Evolutionary conservation across 2,888 invertebrate species (phyloP).

Genomic region (Tubiluchus corallicola): DNA sequence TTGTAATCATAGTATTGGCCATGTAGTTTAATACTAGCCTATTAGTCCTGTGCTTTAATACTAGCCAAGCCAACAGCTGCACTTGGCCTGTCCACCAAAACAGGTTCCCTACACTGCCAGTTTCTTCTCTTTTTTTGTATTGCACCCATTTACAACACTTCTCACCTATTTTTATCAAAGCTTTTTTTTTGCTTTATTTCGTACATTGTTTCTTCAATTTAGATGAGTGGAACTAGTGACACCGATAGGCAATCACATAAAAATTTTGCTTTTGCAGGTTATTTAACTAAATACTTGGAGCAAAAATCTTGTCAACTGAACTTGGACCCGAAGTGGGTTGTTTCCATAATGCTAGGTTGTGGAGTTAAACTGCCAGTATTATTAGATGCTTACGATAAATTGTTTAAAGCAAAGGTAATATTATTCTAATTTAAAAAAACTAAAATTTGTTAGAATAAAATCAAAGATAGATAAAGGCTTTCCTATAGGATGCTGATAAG

Average conservation of each 20-base stretch:
- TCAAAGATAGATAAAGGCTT: too few species aligned
- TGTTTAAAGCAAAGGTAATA: constrained; percentile 27
- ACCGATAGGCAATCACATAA: too few species aligned
- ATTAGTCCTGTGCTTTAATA: too few species aligned
- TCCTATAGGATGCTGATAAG: too few species aligned
- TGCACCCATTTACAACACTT: constrained; percentile 2
- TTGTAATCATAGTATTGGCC: too few species aligned
- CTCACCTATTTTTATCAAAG: not conserved
- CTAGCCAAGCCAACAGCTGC: too few species aligned
- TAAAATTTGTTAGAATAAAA: too few species aligned
- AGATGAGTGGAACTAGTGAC: too few species aligned
- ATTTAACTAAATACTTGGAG: constrained; percentile 28
- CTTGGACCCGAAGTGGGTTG: constrained; percentile 40
- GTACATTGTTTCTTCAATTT: constrained; percentile 7
- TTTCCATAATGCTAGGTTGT: constrained; percentile 51
- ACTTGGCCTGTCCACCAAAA: too few species aligned
- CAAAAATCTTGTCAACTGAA: constrained; percentile 22
- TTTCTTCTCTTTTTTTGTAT: constrained; percentile 6
- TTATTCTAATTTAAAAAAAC: too few species aligned
- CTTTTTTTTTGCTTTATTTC: constrained; percentile 2
- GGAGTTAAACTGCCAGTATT: constrained; percentile 56
- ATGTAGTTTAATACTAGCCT: too few species aligned
- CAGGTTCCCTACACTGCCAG: too few species aligned
- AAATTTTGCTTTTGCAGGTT: constrained; percentile 26
- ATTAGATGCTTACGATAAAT: constrained; percentile 55